Conservation (phyloP, 2,797 vertebrate species). For the Hirundo rustica region DNA sequence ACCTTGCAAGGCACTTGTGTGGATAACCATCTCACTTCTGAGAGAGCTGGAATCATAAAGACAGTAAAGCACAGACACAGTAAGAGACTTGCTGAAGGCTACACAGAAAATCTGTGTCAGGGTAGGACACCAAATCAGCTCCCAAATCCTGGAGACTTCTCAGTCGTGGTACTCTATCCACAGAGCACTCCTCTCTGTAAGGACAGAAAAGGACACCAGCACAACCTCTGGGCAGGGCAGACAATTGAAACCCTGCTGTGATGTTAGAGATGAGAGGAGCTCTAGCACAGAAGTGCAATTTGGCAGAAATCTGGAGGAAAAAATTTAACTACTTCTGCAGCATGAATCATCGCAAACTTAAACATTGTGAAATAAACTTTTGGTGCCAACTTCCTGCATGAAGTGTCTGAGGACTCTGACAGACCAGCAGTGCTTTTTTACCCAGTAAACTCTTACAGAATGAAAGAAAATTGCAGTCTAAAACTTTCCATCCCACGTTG, state of each 20-base stretch:
- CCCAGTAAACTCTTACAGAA: background rate
- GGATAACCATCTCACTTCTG: background rate
- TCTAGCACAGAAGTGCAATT: background rate
- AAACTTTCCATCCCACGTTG: background rate
- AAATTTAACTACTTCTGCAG: background rate
- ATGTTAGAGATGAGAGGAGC: background rate
- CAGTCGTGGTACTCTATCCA: rapidly evolving
- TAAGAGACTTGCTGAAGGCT: too few relatives aligned
- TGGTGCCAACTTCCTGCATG: background rate
- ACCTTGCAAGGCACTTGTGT: background rate
- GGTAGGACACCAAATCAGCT: background rate
- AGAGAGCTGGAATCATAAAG: background rate
- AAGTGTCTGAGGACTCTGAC: background rate
- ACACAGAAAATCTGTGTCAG: background rate
- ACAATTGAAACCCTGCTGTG: rapidly evolving
- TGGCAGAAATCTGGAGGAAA: background rate
- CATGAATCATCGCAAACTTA: background rate
- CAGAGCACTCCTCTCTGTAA: background rate
- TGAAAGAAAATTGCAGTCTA: background rate
- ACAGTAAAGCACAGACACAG: background rate
- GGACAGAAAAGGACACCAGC: background rate
- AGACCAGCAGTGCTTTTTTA: background rate
- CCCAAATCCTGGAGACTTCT: background rate
- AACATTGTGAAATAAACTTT: background rate
- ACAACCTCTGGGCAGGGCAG: too few relatives aligned